Evolutionary conservation across 2,113 vertebrate genomes (phyloP).

Genomic region (Tragulus kanchil): DNA sequence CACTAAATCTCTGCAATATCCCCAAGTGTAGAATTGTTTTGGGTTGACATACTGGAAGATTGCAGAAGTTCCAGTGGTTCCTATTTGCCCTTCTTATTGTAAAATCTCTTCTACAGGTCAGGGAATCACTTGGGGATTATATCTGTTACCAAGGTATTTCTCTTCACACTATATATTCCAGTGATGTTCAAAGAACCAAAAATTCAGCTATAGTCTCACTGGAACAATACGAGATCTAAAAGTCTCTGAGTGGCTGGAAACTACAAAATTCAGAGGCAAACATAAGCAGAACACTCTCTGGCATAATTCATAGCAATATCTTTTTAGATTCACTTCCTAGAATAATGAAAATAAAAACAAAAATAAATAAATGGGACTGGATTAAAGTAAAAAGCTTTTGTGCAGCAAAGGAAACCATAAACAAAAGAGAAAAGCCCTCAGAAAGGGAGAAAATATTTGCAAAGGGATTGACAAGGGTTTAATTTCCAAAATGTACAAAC

Average conservation of each 20-base stretch:
- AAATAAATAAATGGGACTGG: not conserved
- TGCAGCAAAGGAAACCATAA: not conserved
- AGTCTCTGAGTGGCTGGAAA: not conserved
- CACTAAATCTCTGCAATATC: not conserved
- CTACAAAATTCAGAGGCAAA: not conserved
- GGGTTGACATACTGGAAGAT: not conserved
- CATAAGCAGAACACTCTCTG: not conserved
- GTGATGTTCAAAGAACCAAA: not conserved
- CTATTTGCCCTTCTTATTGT: not conserved
- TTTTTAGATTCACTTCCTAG: not conserved
- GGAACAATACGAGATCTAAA: not conserved
- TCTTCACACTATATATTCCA: not conserved
- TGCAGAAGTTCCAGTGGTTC: not conserved
- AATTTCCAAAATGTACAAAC: not conserved
- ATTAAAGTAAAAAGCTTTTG: not conserved
- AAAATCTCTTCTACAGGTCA: not conserved
- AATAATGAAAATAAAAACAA: not conserved
- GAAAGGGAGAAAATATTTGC: not conserved
- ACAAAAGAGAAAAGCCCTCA: not conserved
- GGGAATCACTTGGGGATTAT: not conserved
- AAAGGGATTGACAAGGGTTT: not conserved
- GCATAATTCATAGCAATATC: not conserved
- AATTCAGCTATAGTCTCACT: not conserved
- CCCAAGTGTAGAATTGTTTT: not conserved
- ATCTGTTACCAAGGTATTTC: not conserved